Percentiles rank a stretch among this genome's conserved stretches.
phyloP scores from a whole-genome alignment of 2,797 vertebrate species.

The Melanogrammus aeglefinus region DNA sequence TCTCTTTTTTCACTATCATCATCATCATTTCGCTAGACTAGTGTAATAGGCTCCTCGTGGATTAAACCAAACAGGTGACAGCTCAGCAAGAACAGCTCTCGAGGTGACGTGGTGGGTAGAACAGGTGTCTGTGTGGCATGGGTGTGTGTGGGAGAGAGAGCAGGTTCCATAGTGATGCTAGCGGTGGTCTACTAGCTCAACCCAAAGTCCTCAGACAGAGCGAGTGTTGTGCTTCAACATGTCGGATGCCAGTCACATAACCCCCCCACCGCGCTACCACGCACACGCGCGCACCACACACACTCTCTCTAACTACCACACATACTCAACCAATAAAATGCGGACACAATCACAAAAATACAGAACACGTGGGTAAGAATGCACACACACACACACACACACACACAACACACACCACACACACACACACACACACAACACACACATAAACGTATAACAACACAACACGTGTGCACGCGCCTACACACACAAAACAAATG shows the following conservation, averaged over 20 bases:
- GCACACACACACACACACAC: too few relatives aligned
- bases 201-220: neutral
- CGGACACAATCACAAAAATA: too few relatives aligned
- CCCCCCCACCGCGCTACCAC: too few relatives aligned
- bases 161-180: conserved; percentile 5
- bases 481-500: too few relatives aligned
- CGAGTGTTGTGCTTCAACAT: neutral
- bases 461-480: too few relatives aligned
- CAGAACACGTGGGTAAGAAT: too few relatives aligned
- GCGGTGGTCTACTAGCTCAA: neutral
- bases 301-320: too few relatives aligned
- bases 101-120: conserved; percentile 39
- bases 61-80: conserved; percentile 18
- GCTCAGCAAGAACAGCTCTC: conserved; percentile 47
- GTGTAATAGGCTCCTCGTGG: neutral
- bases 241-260: neutral
- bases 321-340: too few relatives aligned
- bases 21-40: conserved; percentile 5
- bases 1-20: conserved; percentile 8
- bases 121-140: conserved; percentile 62
- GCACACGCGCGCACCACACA: too few relatives aligned
- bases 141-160: neutral
- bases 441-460: too few relatives aligned
- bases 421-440: too few relatives aligned
- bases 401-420: too few relatives aligned